Percentiles rank a stretch among this genome's conserved stretches.
Evolutionary conservation across 2,888 invertebrate genomes (phyloP).

Genomic region (Operophtera brumata): DNA sequence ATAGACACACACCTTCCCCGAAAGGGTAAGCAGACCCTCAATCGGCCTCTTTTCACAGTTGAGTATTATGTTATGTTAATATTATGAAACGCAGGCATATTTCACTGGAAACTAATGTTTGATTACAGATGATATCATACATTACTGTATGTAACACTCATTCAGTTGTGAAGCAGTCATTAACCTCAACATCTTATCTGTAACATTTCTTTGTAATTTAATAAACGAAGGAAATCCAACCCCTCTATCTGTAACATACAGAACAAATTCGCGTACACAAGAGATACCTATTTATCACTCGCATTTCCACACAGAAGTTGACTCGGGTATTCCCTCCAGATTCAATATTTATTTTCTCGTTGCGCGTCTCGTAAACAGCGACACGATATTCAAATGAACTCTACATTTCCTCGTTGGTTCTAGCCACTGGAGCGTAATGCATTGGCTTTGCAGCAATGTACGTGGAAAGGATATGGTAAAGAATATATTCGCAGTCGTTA

Average conservation of each 20-base stretch:
- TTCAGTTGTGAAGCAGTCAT: not conserved
- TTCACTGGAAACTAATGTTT: too few species aligned
- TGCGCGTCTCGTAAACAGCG: slow-evolving; percentile 30
- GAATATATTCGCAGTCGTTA: slow-evolving; percentile 22
- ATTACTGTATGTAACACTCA: not conserved
- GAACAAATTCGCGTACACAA: slow-evolving; percentile 19
- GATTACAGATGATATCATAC: not conserved
- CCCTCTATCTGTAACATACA: not conserved
- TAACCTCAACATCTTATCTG: slow-evolving; percentile 1
- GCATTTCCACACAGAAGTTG: slow-evolving; percentile 59
- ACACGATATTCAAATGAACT: slow-evolving; percentile 21
- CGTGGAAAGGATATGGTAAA: slow-evolving; percentile 17
- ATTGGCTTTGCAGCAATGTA: slow-evolving; percentile 38
- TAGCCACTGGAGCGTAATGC: slow-evolving; percentile 22
- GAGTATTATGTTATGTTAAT: too few species aligned
- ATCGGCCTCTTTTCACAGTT: too few species aligned
- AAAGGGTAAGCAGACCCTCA: too few species aligned
- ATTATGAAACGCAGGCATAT: too few species aligned
- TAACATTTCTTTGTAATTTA: slow-evolving; percentile 6
- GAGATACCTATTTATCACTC: slow-evolving; percentile 43
- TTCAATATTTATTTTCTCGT: slow-evolving; percentile 51
- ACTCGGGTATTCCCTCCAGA: slow-evolving; percentile 64
- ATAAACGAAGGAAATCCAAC: not conserved
- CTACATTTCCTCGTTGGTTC: slow-evolving; percentile 28
- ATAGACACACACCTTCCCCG: too few species aligned